Percentiles rank a stretch among this genome's conserved stretches.
phyloP scores from a whole-genome alignment of 2,888 invertebrate genomes.

The Herminia tarsipennalis region DNA sequence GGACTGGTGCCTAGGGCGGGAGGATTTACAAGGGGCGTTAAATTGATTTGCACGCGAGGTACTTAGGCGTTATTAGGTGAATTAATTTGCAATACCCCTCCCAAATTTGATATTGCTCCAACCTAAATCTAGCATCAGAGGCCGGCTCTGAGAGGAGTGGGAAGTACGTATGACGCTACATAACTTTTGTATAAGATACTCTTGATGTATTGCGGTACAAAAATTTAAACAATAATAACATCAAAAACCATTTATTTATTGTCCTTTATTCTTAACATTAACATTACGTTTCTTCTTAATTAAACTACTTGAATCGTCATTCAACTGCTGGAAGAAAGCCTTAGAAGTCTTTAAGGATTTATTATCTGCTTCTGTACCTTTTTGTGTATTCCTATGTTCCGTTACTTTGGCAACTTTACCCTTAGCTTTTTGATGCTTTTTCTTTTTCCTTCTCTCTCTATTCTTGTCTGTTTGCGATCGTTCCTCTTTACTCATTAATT shows the following conservation, averaged over 20 bases:
- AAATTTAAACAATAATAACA: constrained; percentile 18
- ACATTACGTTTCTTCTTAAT: constrained; percentile 68
- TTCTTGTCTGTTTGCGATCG: constrained; percentile 94
- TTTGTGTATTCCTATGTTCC: constrained; percentile 83
- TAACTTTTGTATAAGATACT: too few species aligned
- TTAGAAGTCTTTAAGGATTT: constrained; percentile 88
- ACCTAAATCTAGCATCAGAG: too few species aligned
- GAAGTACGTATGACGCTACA: too few species aligned
- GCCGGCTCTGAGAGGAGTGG: too few species aligned
- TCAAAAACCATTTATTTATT: constrained; percentile 43
- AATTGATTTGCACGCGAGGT: too few species aligned
- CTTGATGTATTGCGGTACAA: not conserved
- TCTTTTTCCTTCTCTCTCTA: constrained; percentile 94
- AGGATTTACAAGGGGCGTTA: too few species aligned
- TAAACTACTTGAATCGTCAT: constrained; percentile 87
- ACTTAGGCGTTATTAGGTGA: too few species aligned
- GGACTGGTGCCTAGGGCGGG: too few species aligned
- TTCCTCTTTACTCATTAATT: constrained; percentile 90
- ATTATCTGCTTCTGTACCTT: constrained; percentile 83
- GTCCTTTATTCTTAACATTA: constrained; percentile 70
- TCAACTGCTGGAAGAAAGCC: constrained; percentile 94
- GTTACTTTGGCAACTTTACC: constrained; percentile 73
- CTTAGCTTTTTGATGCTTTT: constrained; percentile 88
- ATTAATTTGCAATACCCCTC: too few species aligned
- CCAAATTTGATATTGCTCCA: too few species aligned